Conservation (phyloP, 2,888 invertebrate genomes). For the Scaeva pyrastri region DNA sequence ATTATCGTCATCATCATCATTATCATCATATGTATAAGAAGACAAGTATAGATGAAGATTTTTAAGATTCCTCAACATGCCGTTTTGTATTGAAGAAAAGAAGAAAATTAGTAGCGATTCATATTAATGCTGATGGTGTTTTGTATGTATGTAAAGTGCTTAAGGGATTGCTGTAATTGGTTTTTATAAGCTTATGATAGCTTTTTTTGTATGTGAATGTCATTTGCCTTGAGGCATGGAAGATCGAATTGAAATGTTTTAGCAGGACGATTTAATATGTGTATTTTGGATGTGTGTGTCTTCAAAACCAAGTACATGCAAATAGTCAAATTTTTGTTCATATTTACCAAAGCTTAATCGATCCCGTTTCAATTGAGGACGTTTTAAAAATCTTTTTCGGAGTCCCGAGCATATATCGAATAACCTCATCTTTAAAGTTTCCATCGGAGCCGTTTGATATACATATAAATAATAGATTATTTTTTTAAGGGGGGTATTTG, state of each 20-base stretch:
- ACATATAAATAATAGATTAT: conserved; percentile 17
- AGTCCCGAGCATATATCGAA: not conserved
- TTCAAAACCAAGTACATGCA: not conserved
- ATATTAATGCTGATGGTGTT: conserved; percentile 34
- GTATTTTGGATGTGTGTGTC: not conserved
- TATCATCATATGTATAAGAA: conserved; percentile 8
- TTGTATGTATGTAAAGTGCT: conserved; percentile 29
- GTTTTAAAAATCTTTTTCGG: not conserved
- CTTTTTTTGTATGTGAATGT: not conserved
- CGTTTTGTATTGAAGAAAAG: conserved; percentile 56
- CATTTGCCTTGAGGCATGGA: not conserved
- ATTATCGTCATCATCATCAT: too few species aligned
- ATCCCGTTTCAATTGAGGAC: not conserved
- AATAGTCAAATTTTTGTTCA: not conserved
- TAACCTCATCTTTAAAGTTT: not conserved
- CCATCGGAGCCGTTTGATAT: not conserved
- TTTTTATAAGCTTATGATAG: conserved; percentile 25
- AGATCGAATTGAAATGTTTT: not conserved
- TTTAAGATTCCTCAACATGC: conserved; percentile 63
- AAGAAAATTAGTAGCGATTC: conserved; percentile 5
- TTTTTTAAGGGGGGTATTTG: not conserved
- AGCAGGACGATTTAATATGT: too few species aligned
- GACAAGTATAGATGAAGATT: conserved; percentile 62
- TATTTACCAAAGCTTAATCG: not conserved
- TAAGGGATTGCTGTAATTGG: conserved; percentile 46